phyloP scores from a whole-genome alignment of 2,888 invertebrate genomes.

The Cetonia aurata region DNA sequence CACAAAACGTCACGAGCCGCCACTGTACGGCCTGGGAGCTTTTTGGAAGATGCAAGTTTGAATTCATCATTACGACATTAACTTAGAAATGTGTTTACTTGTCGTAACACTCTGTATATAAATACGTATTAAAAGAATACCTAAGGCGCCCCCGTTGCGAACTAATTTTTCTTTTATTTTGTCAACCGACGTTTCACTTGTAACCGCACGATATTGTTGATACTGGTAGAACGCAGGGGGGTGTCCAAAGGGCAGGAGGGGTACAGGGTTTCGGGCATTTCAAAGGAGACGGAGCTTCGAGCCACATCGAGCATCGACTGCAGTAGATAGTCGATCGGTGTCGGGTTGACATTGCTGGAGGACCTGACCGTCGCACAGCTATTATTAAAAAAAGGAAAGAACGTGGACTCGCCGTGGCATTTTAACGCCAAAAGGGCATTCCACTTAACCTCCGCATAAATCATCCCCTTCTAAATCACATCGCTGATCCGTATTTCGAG shows the following conservation, averaged over 20 bases:
- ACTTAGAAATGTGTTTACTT: no score
- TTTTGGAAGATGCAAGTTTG: no score
- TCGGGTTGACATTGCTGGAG: constrained; percentile 48
- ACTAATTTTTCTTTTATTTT: no score
- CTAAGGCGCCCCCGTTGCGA: no score
- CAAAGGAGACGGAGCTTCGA: background rate
- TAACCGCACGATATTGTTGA: no score
- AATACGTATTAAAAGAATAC: no score
- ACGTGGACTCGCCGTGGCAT: constrained; percentile 47
- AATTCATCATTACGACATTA: no score
- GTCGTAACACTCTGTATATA: no score
- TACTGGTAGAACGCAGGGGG: no score
- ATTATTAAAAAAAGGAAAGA: constrained; percentile 47
- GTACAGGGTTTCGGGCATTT: background rate
- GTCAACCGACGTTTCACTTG: no score
- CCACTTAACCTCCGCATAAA: constrained; percentile 47
- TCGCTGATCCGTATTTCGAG: constrained; percentile 22
- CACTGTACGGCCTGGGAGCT: no score
- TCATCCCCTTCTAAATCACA: constrained; percentile 28
- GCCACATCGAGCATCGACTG: background rate
- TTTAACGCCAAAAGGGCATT: constrained; percentile 44
- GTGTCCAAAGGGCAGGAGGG: background rate
- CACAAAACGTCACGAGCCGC: no score
- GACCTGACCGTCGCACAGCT: constrained; percentile 45
- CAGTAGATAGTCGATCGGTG: constrained; percentile 15